Evolutionary conservation across 1,140 invertebrate genomes (phyloP), one percentile per base, ranked within the genome.

Genomic region (Brachionus sp.): DNA sequence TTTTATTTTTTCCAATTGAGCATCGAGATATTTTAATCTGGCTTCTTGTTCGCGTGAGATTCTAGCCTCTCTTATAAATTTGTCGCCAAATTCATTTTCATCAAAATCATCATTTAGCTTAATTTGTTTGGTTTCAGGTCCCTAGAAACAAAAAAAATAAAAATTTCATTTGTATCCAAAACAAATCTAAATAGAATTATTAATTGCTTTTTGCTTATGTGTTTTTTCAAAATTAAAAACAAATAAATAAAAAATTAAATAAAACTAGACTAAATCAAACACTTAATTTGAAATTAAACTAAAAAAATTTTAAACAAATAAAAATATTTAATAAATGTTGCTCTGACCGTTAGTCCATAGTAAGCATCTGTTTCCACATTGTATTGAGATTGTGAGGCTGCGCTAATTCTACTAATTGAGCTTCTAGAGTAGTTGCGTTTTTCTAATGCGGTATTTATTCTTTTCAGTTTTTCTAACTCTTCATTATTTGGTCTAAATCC

Each of bases 31-130:
- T 46, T 68, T 82, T 70, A 82, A 29, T 29, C 66, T 33, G 25
- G 7, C 2, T 16, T 66, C 57, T 66, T 82, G 80, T 29, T 70
- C 62, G 10, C 80, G 80, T 25, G 19, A 29, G 16, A 82, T 42
- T 66, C 62, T 50, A 9, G 62, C 57, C 37, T 82, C 80, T 35
- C 57, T 37, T 12, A 82, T 46, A 66, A 68, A 44, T 68, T 53
- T 44, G 19, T 82, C 80, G 33, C 80, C 80, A 68, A 68, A 82
- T 16, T 82, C 44, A 46, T 82, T 82, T 53, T 68, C 62, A 35
- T 66, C 57, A 66, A 66, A 66, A n/a, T 82, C 80, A 35, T 82
- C 57, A 13, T 82, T 70, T 16, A 82, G 66, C 42, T 66, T 82
- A 1, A 82, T 82, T 82, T 44, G 62, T 68, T 53, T 66, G 10